Percentiles rank a stretch among this genome's conserved stretches.
phyloP scores from a whole-genome alignment of 1,140 invertebrate species.

The Drosophila subobscura region DNA sequence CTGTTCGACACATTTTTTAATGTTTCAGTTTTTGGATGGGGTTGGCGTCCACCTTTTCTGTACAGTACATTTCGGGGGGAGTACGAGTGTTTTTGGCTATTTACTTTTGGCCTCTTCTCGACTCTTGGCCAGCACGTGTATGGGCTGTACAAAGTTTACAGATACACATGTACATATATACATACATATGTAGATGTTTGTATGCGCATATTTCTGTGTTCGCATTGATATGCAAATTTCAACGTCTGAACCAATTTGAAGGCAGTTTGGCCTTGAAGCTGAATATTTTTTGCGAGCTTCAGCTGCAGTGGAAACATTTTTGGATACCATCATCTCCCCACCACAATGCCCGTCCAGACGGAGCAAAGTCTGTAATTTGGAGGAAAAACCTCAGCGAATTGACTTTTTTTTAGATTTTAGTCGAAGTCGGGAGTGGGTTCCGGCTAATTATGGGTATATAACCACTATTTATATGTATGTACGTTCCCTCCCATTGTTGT shows the following conservation, averaged over 20 bases:
- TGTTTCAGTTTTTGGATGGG: background rate
- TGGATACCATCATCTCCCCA: constrained; percentile 9
- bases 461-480: too few species aligned
- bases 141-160: constrained; percentile 21
- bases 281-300: constrained; percentile 28
- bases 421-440: too few species aligned
- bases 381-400: background rate
- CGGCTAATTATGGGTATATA: too few species aligned
- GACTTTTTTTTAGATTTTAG: too few species aligned
- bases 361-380: too few species aligned
- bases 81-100: background rate
- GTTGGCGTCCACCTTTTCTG: too few species aligned
- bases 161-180: background rate
- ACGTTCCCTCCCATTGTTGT: too few species aligned
- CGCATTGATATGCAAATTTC: constrained; percentile 67
- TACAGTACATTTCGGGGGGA: too few species aligned
- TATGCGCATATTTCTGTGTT: constrained; percentile 15
- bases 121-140: constrained; percentile 49
- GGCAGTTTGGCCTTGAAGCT: constrained; percentile 69
- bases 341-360: too few species aligned
- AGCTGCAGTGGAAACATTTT: constrained; percentile 40
- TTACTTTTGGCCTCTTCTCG: constrained; percentile 17
- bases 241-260: constrained; percentile 63
- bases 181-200: too few species aligned
- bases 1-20: constrained; percentile 51